Evolutionary conservation across 2,113 vertebrate species (phyloP).

Genomic region (Caretta caretta): DNA sequence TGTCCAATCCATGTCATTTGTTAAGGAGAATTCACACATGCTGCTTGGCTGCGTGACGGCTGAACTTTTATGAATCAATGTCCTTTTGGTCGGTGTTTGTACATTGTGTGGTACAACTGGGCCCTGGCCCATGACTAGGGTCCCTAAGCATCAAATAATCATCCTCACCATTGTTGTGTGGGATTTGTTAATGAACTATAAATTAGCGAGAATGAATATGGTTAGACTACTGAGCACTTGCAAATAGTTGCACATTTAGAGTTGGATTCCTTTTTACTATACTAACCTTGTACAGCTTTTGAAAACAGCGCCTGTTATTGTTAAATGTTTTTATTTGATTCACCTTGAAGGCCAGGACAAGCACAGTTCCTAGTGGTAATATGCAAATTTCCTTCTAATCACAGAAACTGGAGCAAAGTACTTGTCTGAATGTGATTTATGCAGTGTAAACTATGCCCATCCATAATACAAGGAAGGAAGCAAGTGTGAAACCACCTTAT

Average conservation of each 20-base stretch:
- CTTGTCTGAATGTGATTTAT: not conserved
- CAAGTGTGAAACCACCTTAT: not conserved
- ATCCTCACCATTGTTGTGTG: not conserved
- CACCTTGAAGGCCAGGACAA: not conserved
- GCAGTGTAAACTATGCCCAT: not conserved
- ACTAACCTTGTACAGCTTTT: not conserved
- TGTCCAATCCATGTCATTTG: not conserved
- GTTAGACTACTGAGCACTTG: not conserved
- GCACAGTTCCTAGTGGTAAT: not conserved
- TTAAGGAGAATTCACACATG: not conserved
- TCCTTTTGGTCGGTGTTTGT: not conserved
- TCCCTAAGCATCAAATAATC: not conserved
- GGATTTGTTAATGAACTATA: not conserved
- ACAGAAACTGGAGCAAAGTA: not conserved
- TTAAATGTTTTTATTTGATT: not conserved
- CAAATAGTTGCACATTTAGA: not conserved
- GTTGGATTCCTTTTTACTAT: not conserved
- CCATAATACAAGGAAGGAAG: not conserved
- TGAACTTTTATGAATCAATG: not conserved
- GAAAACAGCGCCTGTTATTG: not conserved
- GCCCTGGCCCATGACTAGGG: not conserved
- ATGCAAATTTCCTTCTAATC: not conserved
- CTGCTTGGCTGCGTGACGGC: not conserved
- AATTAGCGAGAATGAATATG: rapidly evolving
- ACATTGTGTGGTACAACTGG: not conserved